These are phyloP conservation scores for Neodiprion virginianus DNA, from an alignment of 1,140 invertebrate species.

Conservation along the genomic window DNA sequence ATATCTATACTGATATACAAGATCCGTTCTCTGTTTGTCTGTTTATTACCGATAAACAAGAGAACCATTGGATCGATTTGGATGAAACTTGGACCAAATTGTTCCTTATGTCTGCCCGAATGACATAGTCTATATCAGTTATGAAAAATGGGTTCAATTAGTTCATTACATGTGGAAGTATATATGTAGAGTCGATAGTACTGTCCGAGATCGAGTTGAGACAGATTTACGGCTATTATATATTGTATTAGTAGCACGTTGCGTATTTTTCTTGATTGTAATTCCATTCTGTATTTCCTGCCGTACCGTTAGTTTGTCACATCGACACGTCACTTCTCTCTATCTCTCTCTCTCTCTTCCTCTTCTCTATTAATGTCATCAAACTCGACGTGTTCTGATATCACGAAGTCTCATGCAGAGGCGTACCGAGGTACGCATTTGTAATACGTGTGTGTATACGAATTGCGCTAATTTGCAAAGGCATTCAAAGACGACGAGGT, in stretches of 20 bases:
- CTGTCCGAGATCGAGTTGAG: no score
- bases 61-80: no score
- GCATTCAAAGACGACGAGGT: background rate
- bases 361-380: background rate
- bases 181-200: no score
- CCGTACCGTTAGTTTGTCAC: background rate
- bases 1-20: background rate
- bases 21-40: no score
- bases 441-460: background rate
- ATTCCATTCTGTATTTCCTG: no score
- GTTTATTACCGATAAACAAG: no score
- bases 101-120: background rate
- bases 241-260: no score
- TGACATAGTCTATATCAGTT: background rate
- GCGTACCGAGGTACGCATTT: background rate
- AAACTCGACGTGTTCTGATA: background rate
- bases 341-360: background rate
- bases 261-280: no score
- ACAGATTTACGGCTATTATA: no score
- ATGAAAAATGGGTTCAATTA: background rate
- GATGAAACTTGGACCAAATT: background rate
- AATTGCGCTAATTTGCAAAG: background rate
- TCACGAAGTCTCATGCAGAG: background rate
- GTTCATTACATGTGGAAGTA: no score
- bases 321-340: background rate